Base-by-base conservation (phyloP, 2,113 vertebrate genomes). In the Mandrillus leucophaeus region DNA sequence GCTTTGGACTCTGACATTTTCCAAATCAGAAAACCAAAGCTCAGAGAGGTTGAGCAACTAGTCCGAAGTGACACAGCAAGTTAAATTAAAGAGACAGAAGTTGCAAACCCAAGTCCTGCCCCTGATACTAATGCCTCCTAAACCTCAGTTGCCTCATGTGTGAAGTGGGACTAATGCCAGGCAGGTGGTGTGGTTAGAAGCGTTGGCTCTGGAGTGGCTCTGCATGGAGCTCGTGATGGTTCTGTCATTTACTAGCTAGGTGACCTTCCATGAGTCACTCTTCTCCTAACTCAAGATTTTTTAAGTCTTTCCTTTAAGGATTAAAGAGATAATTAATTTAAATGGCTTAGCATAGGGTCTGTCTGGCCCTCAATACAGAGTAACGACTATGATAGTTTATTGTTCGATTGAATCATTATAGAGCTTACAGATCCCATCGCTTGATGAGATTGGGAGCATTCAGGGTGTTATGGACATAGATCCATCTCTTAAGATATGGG, bases 251-350 rank as follows among this genome's bases (percentile, higher is more conserved):
- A 84, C 40, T 59, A 55, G 30, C 35, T 64, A 55, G 50, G 75
- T 96, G 76, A 76, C n/a, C n/a, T 61, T 93, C 23, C 6, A 20
- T 87, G 88, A 83, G 23, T 94, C 50, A 48, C 40, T 92, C 72
- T 85, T 81, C 75, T 87, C 14, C 22, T 55, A 75, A 75, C 55
- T 89, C 64, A 91, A 88, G 64, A 20, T 32, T 64, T 61, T 80
- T 35, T 97, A 45, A 40, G 68, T 95, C 38, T 96, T 68, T 73
- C 35, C 52, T 80, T 80, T 55, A 80, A 55, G 11, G 20, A 55
- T 55, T 52, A 80, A 80, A 80, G 50, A n/a, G 50, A 93, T 96
- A 64, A 97, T 88, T 35, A 40, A 59, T 64, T 88, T 84, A 89
- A 93, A 90, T 87, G 84, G 66, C 68, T 89, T 79, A 88, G 48